Evolutionary conservation across 2,888 invertebrate species (phyloP).

Genomic region (Subacronicta megacephala): DNA sequence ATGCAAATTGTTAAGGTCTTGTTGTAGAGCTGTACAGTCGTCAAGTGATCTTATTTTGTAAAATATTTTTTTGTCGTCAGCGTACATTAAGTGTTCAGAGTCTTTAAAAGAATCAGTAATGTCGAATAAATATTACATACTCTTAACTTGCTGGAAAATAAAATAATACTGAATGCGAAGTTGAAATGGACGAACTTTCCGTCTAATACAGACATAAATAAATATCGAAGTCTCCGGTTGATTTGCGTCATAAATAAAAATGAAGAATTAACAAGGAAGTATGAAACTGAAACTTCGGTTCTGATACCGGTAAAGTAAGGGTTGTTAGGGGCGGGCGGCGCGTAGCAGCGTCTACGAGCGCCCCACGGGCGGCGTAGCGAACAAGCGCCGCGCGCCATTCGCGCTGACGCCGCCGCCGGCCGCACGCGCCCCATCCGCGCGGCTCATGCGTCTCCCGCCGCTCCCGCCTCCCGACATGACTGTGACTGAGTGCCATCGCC

Average conservation of each 20-base stretch:
- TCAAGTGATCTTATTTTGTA: neutral
- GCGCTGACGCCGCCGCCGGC: slow-evolving; percentile 86
- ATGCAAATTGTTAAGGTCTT: too few relatives aligned
- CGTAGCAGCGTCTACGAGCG: slow-evolving; percentile 72
- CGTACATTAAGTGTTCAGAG: neutral
- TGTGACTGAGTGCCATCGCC: slow-evolving; percentile 83
- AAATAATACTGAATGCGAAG: too few relatives aligned
- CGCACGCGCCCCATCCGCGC: slow-evolving; percentile 82
- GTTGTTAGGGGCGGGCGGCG: slow-evolving; percentile 74
- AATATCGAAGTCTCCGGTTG: too few relatives aligned
- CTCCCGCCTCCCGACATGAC: slow-evolving; percentile 75
- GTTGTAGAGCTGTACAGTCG: too few relatives aligned
- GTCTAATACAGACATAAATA: too few relatives aligned
- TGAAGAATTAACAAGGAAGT: neutral
- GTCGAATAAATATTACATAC: neutral
- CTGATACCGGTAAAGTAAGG: slow-evolving; percentile 56
- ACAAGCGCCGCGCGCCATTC: slow-evolving; percentile 81
- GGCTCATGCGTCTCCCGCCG: slow-evolving; percentile 82
- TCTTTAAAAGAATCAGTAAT: neutral
- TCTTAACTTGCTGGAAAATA: too few relatives aligned
- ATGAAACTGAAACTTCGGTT: slow-evolving; percentile 2
- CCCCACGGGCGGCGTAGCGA: slow-evolving; percentile 79
- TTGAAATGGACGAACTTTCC: too few relatives aligned
- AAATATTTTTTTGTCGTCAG: neutral
- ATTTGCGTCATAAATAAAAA: neutral